These are phyloP conservation scores for Pogona vitticeps DNA, from an alignment of 2,113 vertebrate genomes.

Conservation along the genomic window DNA sequence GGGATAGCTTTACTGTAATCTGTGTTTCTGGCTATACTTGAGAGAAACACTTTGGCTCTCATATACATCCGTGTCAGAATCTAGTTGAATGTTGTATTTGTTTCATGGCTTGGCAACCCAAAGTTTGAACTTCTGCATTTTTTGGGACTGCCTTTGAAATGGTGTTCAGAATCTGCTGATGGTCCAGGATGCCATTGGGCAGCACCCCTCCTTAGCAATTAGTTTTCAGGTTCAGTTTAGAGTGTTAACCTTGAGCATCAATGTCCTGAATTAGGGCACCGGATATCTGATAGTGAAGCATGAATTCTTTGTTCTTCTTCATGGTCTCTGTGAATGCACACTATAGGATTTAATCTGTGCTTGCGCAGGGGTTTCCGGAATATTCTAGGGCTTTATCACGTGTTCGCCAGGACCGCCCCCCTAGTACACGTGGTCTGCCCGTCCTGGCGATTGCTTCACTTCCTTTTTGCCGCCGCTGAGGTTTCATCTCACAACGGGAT, in stretches of 20 bases:
- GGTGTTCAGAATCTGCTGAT: background rate
- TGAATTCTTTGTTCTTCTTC: no score
- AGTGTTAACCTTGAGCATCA: background rate
- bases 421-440: no score
- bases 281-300: background rate
- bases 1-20: background rate
- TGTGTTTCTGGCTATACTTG: background rate
- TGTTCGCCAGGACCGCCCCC: no score
- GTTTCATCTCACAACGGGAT: no score
- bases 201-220: no score
- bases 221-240: background rate
- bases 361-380: no score
- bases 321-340: no score
- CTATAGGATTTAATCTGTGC: no score
- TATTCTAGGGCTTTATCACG: no score
- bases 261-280: no score
- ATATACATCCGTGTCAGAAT: background rate
- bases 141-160: background rate
- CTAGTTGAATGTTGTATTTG: background rate
- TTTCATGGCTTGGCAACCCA: background rate
- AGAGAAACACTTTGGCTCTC: background rate
- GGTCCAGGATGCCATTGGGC: background rate
- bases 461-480: no score
- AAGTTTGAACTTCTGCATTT: background rate
- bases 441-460: no score